Percentiles rank a stretch among this genome's conserved stretches.
Evolutionary conservation across 2,888 invertebrate genomes (phyloP).

Genomic region (Ectropis crepuscularia): DNA sequence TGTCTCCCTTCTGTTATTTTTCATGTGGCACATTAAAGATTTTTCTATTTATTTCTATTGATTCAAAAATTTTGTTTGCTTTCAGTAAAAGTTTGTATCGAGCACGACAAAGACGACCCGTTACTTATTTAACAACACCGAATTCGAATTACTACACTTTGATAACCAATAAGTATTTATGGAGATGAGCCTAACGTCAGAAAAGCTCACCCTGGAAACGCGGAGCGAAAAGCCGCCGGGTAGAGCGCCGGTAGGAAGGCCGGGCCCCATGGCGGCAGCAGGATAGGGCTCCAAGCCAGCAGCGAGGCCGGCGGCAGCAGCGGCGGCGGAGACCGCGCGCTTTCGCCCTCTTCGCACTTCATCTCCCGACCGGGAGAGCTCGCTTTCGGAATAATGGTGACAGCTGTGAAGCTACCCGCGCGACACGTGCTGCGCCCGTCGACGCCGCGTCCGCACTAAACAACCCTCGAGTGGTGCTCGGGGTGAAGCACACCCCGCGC

Average conservation of each 20-base stretch:
- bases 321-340: slow-evolving; percentile 74
- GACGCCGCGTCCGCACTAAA: slow-evolving; percentile 82
- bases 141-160: slow-evolving; percentile 16
- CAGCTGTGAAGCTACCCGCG: slow-evolving; percentile 65
- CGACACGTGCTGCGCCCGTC: slow-evolving; percentile 79
- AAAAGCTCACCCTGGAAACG: slow-evolving; percentile 89
- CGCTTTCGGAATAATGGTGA: slow-evolving; percentile 81
- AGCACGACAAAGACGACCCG: no score
- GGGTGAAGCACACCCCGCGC: slow-evolving; percentile 83
- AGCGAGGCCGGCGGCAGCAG: slow-evolving; percentile 86
- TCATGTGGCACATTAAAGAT: no score
- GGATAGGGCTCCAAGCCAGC: slow-evolving; percentile 90
- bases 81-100: no score
- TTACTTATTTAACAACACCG: no score
- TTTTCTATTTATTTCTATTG: no score
- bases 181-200: slow-evolving; percentile 25
- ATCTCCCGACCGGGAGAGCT: slow-evolving; percentile 82
- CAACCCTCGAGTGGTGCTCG: slow-evolving; percentile 84
- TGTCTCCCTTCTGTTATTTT: no score
- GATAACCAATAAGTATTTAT: slow-evolving; percentile 30
- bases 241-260: slow-evolving; percentile 89
- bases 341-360: slow-evolving; percentile 80
- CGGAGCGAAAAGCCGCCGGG: slow-evolving; percentile 89
- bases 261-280: slow-evolving; percentile 91
- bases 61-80: no score